Base-by-base conservation (phyloP, 1,140 invertebrate species). In the Drosophila tropicalis region DNA sequence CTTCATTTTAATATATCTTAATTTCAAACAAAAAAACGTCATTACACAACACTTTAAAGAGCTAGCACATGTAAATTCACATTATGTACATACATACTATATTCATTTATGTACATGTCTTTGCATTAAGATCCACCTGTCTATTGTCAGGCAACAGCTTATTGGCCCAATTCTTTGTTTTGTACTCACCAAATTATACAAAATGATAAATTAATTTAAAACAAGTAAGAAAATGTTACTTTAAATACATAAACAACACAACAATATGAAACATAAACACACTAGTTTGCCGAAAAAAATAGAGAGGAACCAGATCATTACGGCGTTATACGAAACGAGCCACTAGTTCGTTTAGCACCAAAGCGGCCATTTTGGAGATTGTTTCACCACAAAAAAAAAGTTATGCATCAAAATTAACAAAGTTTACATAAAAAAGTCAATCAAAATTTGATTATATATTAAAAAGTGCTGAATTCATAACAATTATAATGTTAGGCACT, bases 291-390 rank as follows among this genome's bases (percentile, higher is more conserved):
- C 17, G 44, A 22, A 51, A 51, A 29, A 32, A 29, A 29, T 29
- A 29, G 5, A 22, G 41, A 4, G 22, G 74, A 76, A 76, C 73
- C 9, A 70, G 74, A 70, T 76, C 73, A 29, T n/a, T 5, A 25
- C 62, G 60, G 73, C 73, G 58, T 64, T 41, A 76, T 76, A 62
- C 72, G 58, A 60, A 58, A 19, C 58, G 73, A 76, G 58, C 73
- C 60, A 70, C 58, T 76, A 34, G 72, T 76, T 69, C 71, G 29
- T 73, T 73, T 73, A 41, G 71, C 55, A 74, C 62, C 70, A 73
- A 65, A 87, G 79, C 83, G 83, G 83, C 83, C 83, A 86, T 86
- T 86, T 86, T 86, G 83, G 84, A 86, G 83, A 86, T 82, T 86
- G 79, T 84, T 84, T 84, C 81, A 84, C 80, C 74, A 78, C 85